Percentiles rank a stretch among this genome's conserved stretches.
phyloP scores from a whole-genome alignment of 2,113 vertebrate genomes.

The Cairina moschata region DNA sequence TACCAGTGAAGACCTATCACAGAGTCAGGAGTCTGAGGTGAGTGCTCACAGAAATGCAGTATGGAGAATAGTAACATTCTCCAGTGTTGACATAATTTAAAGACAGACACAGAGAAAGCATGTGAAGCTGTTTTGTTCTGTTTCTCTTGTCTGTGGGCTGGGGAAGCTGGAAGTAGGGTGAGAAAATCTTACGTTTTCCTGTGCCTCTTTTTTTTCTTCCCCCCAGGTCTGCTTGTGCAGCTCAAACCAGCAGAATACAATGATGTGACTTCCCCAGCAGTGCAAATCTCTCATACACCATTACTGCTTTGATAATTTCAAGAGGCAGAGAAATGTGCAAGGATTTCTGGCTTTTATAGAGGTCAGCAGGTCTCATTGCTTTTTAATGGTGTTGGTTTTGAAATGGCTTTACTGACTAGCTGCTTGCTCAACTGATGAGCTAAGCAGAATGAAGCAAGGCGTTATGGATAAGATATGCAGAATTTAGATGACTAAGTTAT shows the following conservation, averaged over 20 bases:
- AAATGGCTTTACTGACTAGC: background rate
- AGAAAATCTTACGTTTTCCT: background rate
- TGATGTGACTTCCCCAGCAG: background rate
- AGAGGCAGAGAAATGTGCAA: background rate
- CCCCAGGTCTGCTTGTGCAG: background rate
- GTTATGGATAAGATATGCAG: background rate
- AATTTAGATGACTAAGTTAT: background rate
- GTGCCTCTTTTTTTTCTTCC: background rate
- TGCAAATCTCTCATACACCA: fast-evolving
- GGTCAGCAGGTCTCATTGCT: background rate
- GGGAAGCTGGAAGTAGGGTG: background rate
- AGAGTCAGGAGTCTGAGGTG: background rate
- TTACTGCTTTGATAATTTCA: background rate
- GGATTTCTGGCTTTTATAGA: background rate
- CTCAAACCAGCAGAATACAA: background rate
- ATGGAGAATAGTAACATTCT: background rate
- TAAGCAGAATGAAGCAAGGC: background rate
- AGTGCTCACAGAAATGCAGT: background rate
- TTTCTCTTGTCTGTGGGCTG: background rate
- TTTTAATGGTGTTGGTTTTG: background rate
- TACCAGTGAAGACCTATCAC: background rate
- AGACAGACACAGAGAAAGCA: background rate
- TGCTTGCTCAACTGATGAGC: background rate
- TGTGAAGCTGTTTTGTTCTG: background rate
- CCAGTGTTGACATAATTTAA: background rate